Base-by-base conservation (phyloP, 2,888 invertebrate genomes). In the Sisyra terminalis region DNA sequence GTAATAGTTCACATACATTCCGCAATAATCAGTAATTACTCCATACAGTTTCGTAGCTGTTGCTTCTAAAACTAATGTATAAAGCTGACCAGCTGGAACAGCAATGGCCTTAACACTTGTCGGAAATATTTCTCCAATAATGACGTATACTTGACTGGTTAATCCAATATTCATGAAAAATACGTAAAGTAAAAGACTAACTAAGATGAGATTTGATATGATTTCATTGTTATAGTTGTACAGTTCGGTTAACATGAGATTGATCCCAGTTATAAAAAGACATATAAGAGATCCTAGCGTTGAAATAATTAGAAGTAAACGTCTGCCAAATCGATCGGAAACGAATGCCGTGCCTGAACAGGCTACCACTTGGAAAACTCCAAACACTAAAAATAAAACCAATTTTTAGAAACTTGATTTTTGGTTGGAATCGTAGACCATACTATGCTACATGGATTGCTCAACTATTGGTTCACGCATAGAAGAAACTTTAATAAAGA, bases 241-340 rank as follows among this genome's bases (percentile, higher is more conserved):
- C 16, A 56, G 51, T n/a, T 58, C 55, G 48, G 58, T 55, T 46
- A 67, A 62, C 50, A 62, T 64, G 53, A 67, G 64, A 53, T 69
- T 67, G 18, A 66, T 60, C 46, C 68, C 69, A 44, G 70, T 59
- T 2, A 65, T 60, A 43, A 61, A 64, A 45, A 67, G 67, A 55
- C 69, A 68, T 1, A 71, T 50, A 8, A 69, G 71, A 0, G 70
- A 70, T 3, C 71, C 66, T 1, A 71, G 53, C 6, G 73, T 69
- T 2, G 74, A 75, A 24, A 70, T 54, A n/a, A 75, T 51, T 1
- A 78, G 58, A 3, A 77, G 63, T 3, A 69, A 66, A 40, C 71
- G 69, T 40, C 77, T 63, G 24, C 77, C 76, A 13, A 70, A 66
- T 24, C 67, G 63, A 53, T 78, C 78, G 18, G 70, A 69, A 3